These are phyloP conservation scores for Rafetus swinhoei DNA, from an alignment of 2,113 vertebrate species.

Conservation along the genomic window DNA sequence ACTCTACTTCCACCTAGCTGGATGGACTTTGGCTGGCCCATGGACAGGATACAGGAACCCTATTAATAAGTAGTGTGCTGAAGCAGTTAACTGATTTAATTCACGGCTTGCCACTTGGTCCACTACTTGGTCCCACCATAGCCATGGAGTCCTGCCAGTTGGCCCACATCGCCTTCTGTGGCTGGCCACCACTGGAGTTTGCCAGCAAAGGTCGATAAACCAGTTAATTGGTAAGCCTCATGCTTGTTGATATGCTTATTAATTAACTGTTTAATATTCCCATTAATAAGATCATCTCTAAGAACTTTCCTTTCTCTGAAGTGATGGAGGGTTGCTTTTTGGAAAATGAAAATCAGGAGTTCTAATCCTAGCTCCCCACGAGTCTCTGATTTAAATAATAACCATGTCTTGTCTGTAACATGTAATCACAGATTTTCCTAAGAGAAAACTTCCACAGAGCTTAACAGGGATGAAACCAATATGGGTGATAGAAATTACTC, in stretches of 20 bases:
- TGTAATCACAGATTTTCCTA: neutral
- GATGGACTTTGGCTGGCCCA: fast-evolving
- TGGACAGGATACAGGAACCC: fast-evolving
- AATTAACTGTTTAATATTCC: neutral
- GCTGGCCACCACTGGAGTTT: no score
- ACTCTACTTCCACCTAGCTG: neutral
- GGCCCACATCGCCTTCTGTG: no score
- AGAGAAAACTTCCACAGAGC: neutral
- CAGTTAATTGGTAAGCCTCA: no score
- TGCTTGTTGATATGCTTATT: no score
- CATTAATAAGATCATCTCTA: neutral
- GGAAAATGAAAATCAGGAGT: neutral
- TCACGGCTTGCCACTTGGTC: no score
- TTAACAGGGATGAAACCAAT: neutral
- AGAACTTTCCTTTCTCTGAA: neutral
- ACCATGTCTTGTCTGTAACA: neutral
- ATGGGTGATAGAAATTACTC: neutral
- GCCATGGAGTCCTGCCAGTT: no score
- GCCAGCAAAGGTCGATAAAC: no score
- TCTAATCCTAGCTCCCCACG: neutral
- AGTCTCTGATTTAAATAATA: neutral
- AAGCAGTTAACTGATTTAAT: no score
- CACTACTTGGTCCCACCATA: no score
- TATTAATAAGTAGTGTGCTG: neutral
- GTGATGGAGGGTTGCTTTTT: neutral